Percentiles rank a stretch among this genome's conserved stretches.
Conservation (phyloP, 2,797 vertebrate species). For the Scleropages formosus region DNA sequence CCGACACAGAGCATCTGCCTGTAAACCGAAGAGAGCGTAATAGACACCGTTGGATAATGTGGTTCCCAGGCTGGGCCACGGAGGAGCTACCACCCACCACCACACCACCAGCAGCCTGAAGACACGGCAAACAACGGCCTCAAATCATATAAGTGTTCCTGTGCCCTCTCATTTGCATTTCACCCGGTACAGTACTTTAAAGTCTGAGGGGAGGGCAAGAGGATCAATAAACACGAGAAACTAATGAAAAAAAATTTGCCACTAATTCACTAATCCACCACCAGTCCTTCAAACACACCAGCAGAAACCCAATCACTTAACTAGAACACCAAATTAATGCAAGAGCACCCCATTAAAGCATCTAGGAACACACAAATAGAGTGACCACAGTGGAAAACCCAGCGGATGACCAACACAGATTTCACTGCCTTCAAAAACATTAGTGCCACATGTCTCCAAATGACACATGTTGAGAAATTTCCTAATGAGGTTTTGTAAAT, state of each 20-base stretch:
- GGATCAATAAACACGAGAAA: background rate
- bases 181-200: background rate
- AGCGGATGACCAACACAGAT: too few relatives aligned
- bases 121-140: background rate
- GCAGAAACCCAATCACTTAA: too few relatives aligned
- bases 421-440: too few relatives aligned
- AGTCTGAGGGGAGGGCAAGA: background rate
- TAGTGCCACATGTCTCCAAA: too few relatives aligned
- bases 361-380: too few relatives aligned
- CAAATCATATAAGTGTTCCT: background rate
- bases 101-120: background rate
- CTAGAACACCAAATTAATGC: too few relatives aligned
- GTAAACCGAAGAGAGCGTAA: constrained; percentile 79
- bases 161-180: background rate
- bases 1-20: constrained; percentile 96
- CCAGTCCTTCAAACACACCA: too few relatives aligned
- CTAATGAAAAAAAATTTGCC: constrained; percentile 10
- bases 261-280: background rate
- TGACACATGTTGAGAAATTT: too few relatives aligned
- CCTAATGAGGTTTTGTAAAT: background rate
- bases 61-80: background rate
- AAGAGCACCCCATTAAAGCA: too few relatives aligned
- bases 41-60: constrained; percentile 51
- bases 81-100: background rate
- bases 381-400: too few relatives aligned